These are phyloP conservation scores for Drosophila formosana DNA, from an alignment of 2,888 invertebrate genomes.

Conservation along the genomic window DNA sequence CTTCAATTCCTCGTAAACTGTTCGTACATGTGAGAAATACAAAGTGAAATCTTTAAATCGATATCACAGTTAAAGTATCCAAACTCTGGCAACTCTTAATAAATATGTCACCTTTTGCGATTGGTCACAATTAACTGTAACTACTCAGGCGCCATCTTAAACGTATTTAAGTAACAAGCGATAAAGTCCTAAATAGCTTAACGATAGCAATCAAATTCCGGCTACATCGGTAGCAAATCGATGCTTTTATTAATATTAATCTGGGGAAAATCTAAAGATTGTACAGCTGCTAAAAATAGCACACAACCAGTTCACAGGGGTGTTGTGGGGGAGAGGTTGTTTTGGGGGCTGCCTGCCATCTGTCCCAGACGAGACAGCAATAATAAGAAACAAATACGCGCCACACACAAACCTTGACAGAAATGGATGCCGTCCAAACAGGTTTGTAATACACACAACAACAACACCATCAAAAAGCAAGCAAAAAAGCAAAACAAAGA, in stretches of 20 bases:
- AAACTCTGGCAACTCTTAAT: not conserved
- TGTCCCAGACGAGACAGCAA: slow-evolving; percentile 43
- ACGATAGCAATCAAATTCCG: not conserved
- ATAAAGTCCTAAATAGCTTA: slow-evolving; percentile 7
- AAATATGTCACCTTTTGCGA: not conserved
- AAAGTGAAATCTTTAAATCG: not conserved
- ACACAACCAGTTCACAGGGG: slow-evolving; percentile 19
- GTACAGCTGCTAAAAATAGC: slow-evolving; percentile 59
- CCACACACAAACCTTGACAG: slow-evolving; percentile 58
- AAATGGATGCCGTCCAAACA: slow-evolving; percentile 58
- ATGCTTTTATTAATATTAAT: slow-evolving; percentile 36
- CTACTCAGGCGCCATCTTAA: not conserved
- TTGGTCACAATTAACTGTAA: not conserved
- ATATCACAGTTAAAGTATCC: not conserved
- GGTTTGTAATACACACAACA: slow-evolving; percentile 54
- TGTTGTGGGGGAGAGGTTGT: not conserved
- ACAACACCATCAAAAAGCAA: slow-evolving; percentile 25
- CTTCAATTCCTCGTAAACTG: not conserved
- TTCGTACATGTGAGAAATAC: not conserved
- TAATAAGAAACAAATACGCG: slow-evolving; percentile 36
- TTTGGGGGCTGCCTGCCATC: slow-evolving; percentile 39
- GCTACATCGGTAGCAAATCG: slow-evolving; percentile 6
- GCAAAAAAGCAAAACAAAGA: slow-evolving; percentile 43
- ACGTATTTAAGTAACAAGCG: not conserved
- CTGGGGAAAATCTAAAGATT: slow-evolving; percentile 50